These are phyloP conservation scores for Cuculus canorus DNA, from an alignment of 2,797 vertebrate species.

Conservation along the genomic window DNA sequence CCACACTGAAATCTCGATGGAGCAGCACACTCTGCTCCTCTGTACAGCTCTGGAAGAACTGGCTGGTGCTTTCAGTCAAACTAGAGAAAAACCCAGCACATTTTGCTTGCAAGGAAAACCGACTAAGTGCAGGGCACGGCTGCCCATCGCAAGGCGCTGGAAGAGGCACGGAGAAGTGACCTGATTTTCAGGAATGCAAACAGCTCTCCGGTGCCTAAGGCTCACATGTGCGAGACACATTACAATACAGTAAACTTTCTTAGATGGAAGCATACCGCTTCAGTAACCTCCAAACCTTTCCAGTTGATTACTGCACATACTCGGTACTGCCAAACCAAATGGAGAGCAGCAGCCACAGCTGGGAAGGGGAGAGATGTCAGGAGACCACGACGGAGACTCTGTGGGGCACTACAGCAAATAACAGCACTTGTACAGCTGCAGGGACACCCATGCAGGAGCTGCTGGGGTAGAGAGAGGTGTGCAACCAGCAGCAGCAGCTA, in stretches of 20 bases:
- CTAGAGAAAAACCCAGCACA: background rate
- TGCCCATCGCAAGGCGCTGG: background rate
- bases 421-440: background rate
- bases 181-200: background rate
- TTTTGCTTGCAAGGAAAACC: fast-evolving
- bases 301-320: background rate
- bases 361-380: background rate
- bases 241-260: background rate
- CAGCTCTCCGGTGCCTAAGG: background rate
- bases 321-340: background rate
- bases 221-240: background rate
- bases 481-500: background rate
- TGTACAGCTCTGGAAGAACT: background rate
- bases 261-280: background rate
- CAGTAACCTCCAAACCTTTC: background rate
- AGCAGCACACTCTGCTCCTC: background rate
- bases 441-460: background rate
- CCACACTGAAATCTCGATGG: fast-evolving
- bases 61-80: background rate
- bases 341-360: background rate
- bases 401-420: background rate
- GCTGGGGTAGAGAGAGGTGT: background rate
- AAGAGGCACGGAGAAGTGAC: background rate
- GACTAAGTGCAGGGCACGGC: background rate
- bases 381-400: background rate